Conservation (phyloP, 1,140 invertebrate genomes). For the Psix sp. region DNA sequence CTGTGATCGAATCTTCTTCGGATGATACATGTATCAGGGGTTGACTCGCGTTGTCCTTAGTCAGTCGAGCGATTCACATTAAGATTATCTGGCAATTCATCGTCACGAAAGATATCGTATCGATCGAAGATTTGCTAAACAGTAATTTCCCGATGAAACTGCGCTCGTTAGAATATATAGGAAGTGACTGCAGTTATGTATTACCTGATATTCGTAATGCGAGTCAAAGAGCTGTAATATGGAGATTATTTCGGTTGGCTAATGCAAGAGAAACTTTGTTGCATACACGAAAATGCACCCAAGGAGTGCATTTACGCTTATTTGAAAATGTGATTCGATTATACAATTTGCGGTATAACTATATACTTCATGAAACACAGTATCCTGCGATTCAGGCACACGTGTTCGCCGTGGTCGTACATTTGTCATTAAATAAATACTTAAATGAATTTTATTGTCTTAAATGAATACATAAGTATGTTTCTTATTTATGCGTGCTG, state of each 20-base stretch:
- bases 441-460: too few species aligned
- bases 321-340: slow-evolving; percentile 55
- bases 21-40: slow-evolving; percentile 35
- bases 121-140: slow-evolving; percentile 54
- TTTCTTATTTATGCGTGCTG: too few species aligned
- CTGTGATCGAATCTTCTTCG: slow-evolving; percentile 28
- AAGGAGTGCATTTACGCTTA: slow-evolving; percentile 50
- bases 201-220: slow-evolving; percentile 51
- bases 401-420: slow-evolving; percentile 4
- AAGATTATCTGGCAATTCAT: slow-evolving; percentile 46
- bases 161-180: slow-evolving; percentile 44
- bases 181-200: slow-evolving; percentile 46
- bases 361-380: slow-evolving; percentile 38
- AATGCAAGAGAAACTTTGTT: slow-evolving; percentile 55
- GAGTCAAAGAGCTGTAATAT: slow-evolving; percentile 57
- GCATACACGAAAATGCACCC: slow-evolving; percentile 46
- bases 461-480: too few species aligned
- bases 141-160: slow-evolving; percentile 54
- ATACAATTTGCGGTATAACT: slow-evolving; percentile 47
- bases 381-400: slow-evolving; percentile 27
- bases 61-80: slow-evolving; percentile 35
- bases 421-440: slow-evolving; percentile 22
- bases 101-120: slow-evolving; percentile 41
- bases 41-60: slow-evolving; percentile 34
- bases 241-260: slow-evolving; percentile 54